Base-by-base conservation (phyloP, 1,140 invertebrate species). In the Drosophila pachea region DNA sequence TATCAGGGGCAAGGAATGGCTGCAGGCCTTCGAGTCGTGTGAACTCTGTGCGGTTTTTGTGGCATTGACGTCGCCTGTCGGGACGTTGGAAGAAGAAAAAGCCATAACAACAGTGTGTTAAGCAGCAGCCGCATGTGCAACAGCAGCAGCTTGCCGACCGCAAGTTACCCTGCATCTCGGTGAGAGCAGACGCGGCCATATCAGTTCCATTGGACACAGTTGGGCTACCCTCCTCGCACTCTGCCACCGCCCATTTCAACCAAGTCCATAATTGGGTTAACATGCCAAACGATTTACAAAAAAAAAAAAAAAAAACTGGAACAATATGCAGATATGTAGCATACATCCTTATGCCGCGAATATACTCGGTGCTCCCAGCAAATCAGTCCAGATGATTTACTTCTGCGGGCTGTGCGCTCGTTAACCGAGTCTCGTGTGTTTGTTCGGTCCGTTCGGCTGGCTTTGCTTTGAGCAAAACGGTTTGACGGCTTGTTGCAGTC, bases 381-480 rank as follows among this genome's bases (percentile, higher is more conserved):
- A 62, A 73, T 74, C 40, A 49, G 52, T 63, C 31, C 48, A 50
- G 63, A 50, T 70, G 65, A 43, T 50, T 52, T 64, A 53, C n/a
- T 43, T 64, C 22, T 42, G 40, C 60, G 64, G 52, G 42, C 43
- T 66, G 58, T 52, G 65, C 43, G 33, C 54, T 68, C 64, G 35
- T 58, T 65, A 58, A 40, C 36, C 53, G 61, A 22, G n/a, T 5
- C 12, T 53, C 22, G 40, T 54, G 53, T 52, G 48, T 40, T 42
- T 36, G 43, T 45, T 56, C 54, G 47, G 55, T n/a, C 61, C 49
- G 7, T 42, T 76, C 64, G 67, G 50, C 56, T 74, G 72, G 61
- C 56, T 50, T 16, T 56, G 65, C 52, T 73, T 76, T 66, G 68
- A 81, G 79, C 74, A 78, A 86, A 87, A 78, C 71, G 42, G 54